phyloP scores from a whole-genome alignment of 2,797 vertebrate genomes.

The Menidia menidia region DNA sequence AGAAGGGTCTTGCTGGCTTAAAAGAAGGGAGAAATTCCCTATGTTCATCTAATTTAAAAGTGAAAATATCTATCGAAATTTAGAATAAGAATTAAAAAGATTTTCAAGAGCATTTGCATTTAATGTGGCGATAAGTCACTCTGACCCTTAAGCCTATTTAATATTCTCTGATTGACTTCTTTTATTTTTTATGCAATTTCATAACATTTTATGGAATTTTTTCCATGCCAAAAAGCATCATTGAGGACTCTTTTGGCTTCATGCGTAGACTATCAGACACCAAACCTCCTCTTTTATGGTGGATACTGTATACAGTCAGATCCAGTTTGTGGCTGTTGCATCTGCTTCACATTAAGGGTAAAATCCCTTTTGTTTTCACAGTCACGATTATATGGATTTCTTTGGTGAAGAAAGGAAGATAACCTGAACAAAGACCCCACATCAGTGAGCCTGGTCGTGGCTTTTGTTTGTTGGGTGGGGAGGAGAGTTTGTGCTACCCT shows the following conservation, averaged over 20 bases:
- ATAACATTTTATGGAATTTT: constrained; percentile 16
- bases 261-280: constrained; percentile 4
- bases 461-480: constrained; percentile 28
- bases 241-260: constrained; percentile 1
- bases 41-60: neutral
- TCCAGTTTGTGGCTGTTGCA: constrained; percentile 38
- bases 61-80: neutral
- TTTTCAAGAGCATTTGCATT: neutral
- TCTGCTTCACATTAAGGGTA: constrained; percentile 81
- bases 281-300: constrained; percentile 1
- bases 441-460: constrained; percentile 50
- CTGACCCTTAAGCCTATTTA: constrained; percentile 1
- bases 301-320: neutral
- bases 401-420: constrained; percentile 53
- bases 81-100: neutral
- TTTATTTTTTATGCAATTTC: constrained; percentile 8
- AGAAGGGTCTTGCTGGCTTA: no score
- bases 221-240: neutral
- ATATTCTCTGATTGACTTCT: constrained; percentile 19
- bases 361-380: constrained; percentile 60
- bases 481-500: constrained; percentile 32
- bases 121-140: neutral
- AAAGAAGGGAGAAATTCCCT: neutral
- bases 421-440: constrained; percentile 40
- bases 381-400: constrained; percentile 60